Conservation (phyloP, 2,797 vertebrate species). For the Crocodylus rhombifer region DNA sequence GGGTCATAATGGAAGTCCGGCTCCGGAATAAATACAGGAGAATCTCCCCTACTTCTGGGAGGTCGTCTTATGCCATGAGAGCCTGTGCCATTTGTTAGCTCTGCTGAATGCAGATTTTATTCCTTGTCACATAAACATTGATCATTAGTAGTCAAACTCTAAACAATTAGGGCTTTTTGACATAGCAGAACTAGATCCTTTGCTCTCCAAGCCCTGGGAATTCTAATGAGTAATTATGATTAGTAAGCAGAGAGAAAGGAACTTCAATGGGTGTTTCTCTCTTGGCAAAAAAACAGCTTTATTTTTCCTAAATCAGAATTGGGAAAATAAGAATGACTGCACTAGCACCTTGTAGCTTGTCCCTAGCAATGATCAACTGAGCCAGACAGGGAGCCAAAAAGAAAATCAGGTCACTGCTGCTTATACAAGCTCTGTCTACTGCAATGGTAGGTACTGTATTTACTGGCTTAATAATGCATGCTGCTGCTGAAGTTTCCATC, state of each 20-base stretch:
- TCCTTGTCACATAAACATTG: not conserved
- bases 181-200: not conserved
- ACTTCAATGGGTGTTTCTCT: not conserved
- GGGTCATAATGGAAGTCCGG: not conserved
- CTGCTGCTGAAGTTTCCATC: not conserved
- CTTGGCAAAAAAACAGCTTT: not conserved
- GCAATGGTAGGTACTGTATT: not conserved
- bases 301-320: not conserved
- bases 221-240: not conserved
- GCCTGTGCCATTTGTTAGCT: not conserved
- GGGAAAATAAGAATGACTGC: rapidly evolving
- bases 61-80: rapidly evolving
- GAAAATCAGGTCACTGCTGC: not conserved
- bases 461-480: not conserved
- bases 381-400: not conserved
- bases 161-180: not conserved
- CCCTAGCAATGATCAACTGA: rapidly evolving
- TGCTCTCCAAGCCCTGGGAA: not conserved
- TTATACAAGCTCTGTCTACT: rapidly evolving
- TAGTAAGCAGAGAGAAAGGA: not conserved
- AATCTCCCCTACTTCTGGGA: too few species aligned
- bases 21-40: not conserved
- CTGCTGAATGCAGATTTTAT: not conserved
- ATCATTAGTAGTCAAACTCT: not conserved
- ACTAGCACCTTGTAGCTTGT: not conserved